Percentiles rank a stretch among this genome's conserved stretches.
These are phyloP conservation scores for Xanthorhoe spadicearia DNA, from an alignment of 2,888 invertebrate species.

Conservation along the genomic window DNA sequence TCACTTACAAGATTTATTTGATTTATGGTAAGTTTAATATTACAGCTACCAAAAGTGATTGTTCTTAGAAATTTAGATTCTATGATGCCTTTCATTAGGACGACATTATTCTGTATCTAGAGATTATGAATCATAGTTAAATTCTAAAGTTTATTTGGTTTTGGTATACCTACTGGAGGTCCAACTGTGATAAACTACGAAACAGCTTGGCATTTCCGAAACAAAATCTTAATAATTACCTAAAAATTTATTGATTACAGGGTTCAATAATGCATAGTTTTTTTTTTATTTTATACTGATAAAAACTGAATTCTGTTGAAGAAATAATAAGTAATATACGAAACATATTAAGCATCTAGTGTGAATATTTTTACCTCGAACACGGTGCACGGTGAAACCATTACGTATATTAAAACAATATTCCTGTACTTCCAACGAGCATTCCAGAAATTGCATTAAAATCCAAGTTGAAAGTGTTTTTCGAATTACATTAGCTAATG, in stretches of 20 bases:
- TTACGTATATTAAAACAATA: conserved; percentile 5
- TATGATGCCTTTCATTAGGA: not conserved
- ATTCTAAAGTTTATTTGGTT: not conserved
- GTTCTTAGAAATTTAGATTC: not conserved
- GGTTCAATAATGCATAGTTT: no score
- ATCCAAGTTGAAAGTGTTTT: conserved; percentile 1
- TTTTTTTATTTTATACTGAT: no score
- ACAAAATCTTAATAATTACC: not conserved
- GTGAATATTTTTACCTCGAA: not conserved
- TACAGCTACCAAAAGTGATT: not conserved
- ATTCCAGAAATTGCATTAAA: conserved; percentile 2
- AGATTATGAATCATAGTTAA: not conserved
- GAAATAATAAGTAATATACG: not conserved
- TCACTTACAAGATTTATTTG: no score
- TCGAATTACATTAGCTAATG: conserved; percentile 26
- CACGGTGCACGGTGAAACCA: not conserved
- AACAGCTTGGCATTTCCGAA: not conserved
- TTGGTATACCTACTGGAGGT: not conserved
- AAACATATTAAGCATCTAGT: not conserved
- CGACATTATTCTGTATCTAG: not conserved
- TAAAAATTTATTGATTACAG: no score
- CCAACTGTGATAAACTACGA: not conserved
- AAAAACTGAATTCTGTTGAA: no score
- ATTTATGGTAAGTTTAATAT: not conserved
- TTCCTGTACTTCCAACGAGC: not conserved